phyloP scores from a whole-genome alignment of 1,140 invertebrate species.

The Propsilocerus akamusi region DNA sequence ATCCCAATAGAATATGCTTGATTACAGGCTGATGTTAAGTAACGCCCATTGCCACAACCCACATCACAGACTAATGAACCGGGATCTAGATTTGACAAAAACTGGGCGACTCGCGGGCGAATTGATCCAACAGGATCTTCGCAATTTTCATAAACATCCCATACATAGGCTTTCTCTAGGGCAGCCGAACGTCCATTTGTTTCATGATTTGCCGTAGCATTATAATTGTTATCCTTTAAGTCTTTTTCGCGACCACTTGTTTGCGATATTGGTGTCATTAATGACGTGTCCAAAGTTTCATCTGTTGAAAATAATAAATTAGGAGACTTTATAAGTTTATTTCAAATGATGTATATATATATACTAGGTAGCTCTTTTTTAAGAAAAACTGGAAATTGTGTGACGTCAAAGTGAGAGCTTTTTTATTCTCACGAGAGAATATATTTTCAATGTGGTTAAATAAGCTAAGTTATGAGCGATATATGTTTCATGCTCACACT shows the following conservation, averaged over 20 bases:
- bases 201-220: constrained; percentile 10
- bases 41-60: constrained; percentile 88
- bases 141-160: constrained; percentile 82
- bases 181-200: constrained; percentile 39
- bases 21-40: constrained; percentile 56
- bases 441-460: too few relatives aligned
- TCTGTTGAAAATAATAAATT: too few relatives aligned
- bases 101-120: constrained; percentile 72
- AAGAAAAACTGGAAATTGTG: too few relatives aligned
- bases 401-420: too few relatives aligned
- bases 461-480: too few relatives aligned
- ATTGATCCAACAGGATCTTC: constrained; percentile 48
- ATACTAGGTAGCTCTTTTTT: too few relatives aligned
- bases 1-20: constrained; percentile 68
- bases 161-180: constrained; percentile 84
- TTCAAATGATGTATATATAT: too few relatives aligned
- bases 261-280: not conserved
- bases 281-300: not conserved
- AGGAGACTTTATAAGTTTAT: too few relatives aligned
- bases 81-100: constrained; percentile 70
- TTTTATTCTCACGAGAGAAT: too few relatives aligned
- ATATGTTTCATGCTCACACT: too few relatives aligned
- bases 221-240: not conserved
- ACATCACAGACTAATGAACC: constrained; percentile 85
- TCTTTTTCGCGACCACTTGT: not conserved